phyloP scores from a whole-genome alignment of 1,140 invertebrate species.

The Cecropterus lyciades region DNA sequence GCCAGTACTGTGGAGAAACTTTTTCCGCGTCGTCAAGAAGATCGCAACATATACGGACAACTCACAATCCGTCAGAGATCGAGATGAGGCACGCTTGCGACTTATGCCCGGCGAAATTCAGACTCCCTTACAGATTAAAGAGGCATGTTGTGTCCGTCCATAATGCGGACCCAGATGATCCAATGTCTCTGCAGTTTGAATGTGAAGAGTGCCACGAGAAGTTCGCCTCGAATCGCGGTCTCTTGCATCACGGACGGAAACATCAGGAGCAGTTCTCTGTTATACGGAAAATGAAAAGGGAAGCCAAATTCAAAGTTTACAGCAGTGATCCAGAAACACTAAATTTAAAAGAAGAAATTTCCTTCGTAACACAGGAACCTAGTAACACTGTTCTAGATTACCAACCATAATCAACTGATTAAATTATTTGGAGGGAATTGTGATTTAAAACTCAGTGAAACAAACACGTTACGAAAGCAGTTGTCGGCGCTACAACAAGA shows the following conservation, averaged over 20 bases:
- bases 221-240: constrained; percentile 55
- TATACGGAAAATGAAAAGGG: constrained; percentile 11
- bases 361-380: too few relatives aligned
- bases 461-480: too few relatives aligned
- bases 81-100: constrained; percentile 59
- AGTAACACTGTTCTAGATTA: too few relatives aligned
- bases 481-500: too few relatives aligned
- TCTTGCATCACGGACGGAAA: constrained; percentile 60
- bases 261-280: constrained; percentile 45
- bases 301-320: constrained; percentile 19
- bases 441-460: too few relatives aligned
- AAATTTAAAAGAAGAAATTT: neutral
- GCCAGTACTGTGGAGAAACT: constrained; percentile 59
- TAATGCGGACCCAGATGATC: constrained; percentile 33
- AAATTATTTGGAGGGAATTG: too few relatives aligned
- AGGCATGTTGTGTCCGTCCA: constrained; percentile 59
- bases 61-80: constrained; percentile 47
- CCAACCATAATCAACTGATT: too few relatives aligned
- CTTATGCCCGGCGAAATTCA: constrained; percentile 61
- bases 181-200: constrained; percentile 38
- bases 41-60: constrained; percentile 65
- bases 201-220: constrained; percentile 58
- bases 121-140: constrained; percentile 56
- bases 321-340: neutral
- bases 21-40: constrained; percentile 66